These are phyloP conservation scores for Oreochromis niloticus DNA, from an alignment of 2,113 vertebrate genomes.

Conservation along the genomic window DNA sequence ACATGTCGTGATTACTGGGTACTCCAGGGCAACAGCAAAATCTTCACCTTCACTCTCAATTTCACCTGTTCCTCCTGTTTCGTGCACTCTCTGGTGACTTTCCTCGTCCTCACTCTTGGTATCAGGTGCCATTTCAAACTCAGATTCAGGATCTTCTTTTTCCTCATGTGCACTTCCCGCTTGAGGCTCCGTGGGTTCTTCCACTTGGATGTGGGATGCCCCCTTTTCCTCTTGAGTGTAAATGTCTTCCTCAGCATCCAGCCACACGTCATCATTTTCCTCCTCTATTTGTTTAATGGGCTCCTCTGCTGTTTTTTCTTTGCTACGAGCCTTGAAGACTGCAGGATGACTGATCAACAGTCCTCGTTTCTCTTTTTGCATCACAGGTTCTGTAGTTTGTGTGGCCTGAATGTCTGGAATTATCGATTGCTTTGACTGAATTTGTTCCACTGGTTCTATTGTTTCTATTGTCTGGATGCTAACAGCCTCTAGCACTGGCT, in stretches of 20 bases:
- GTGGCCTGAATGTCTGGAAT: not conserved
- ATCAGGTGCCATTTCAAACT: not conserved
- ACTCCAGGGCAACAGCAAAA: constrained; percentile 45
- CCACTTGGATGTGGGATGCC: not conserved
- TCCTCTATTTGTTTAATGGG: constrained; percentile 17
- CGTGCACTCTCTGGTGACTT: not conserved
- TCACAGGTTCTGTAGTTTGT: not conserved
- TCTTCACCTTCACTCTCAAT: constrained; percentile 43
- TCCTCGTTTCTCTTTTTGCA: not conserved
- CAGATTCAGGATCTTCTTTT: not conserved
- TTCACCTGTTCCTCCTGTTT: not conserved
- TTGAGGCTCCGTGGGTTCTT: not conserved
- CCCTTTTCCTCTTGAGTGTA: not conserved
- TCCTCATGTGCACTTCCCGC: not conserved
- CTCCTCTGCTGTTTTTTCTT: not conserved
- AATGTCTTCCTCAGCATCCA: constrained; percentile 63
- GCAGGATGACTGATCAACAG: not conserved
- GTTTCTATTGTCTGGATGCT: not conserved
- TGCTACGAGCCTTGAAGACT: not conserved
- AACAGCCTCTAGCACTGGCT: not conserved
- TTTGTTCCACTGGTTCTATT: not conserved
- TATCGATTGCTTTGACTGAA: not conserved
- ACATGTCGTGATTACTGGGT: not conserved
- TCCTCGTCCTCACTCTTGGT: not conserved
- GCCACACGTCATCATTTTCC: constrained; percentile 61